These are phyloP conservation scores for Pelodiscus sinensis DNA, from an alignment of 2,113 vertebrate species.

Conservation along the genomic window DNA sequence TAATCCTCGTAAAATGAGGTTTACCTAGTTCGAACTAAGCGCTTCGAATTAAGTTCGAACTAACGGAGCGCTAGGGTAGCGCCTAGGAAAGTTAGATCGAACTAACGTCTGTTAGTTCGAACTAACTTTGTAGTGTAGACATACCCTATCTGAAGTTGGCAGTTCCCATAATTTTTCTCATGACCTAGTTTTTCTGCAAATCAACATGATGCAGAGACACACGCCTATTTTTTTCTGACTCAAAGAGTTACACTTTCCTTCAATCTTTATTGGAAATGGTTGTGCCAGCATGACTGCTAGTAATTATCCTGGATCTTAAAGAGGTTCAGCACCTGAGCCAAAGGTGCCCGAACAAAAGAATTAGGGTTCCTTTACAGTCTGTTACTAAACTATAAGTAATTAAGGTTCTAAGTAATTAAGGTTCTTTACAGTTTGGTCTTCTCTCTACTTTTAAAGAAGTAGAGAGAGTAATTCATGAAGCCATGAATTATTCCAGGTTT, in stretches of 20 bases:
- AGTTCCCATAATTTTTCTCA: neutral
- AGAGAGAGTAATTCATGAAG: too few species aligned
- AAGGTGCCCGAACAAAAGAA: neutral
- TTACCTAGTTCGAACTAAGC: too few species aligned
- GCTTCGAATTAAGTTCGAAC: too few species aligned
- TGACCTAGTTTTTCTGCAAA: neutral
- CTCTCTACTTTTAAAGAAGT: neutral
- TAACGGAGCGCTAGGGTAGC: too few species aligned
- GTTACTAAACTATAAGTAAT: neutral
- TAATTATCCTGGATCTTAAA: neutral
- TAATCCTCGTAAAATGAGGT: too few species aligned
- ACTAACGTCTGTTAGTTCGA: too few species aligned
- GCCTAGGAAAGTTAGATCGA: too few species aligned
- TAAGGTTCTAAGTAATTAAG: neutral
- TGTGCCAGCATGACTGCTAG: accelerated
- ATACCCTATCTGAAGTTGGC: neutral
- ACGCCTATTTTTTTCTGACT: neutral
- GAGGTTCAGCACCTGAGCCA: neutral
- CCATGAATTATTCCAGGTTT: neutral
- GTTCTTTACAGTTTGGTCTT: neutral
- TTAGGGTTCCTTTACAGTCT: neutral
- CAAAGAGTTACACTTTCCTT: neutral
- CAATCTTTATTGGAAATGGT: neutral
- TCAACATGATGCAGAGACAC: neutral
- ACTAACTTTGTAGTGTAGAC: too few species aligned